Conservation (phyloP, 2,113 vertebrate genomes). For the Etia nguti region DNA sequence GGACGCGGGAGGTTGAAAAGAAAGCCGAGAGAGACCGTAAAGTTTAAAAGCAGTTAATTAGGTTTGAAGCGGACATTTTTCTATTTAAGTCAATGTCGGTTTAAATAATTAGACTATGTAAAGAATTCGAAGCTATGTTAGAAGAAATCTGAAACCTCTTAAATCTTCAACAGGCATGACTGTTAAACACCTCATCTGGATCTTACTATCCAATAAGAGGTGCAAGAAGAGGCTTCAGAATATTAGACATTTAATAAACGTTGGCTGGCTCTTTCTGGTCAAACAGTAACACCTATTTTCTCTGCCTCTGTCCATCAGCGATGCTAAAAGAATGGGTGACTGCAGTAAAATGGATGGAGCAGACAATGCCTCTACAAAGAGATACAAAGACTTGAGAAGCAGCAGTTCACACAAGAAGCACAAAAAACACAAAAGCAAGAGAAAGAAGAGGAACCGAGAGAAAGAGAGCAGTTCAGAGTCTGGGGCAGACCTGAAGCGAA, state of each 20-base stretch:
- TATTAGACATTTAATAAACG: not conserved
- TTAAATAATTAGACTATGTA: not conserved
- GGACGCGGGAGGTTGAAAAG: accelerated
- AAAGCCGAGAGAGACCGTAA: accelerated
- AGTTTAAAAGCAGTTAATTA: accelerated
- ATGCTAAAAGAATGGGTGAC: not conserved
- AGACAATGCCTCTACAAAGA: not conserved
- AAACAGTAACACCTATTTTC: not conserved
- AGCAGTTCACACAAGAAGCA: conserved; percentile 82
- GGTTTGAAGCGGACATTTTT: not conserved
- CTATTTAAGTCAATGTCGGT: not conserved
- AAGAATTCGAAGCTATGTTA: not conserved
- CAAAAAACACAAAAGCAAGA: conserved; percentile 95
- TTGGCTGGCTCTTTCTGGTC: not conserved
- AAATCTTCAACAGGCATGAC: not conserved
- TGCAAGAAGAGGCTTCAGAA: accelerated
- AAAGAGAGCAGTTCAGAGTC: conserved; percentile 74
- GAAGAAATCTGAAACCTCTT: not conserved
- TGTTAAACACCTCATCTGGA: not conserved
- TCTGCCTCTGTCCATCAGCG: not conserved
- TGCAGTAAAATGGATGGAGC: not conserved
- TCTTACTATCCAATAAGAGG: not conserved
- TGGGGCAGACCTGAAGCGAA: conserved; percentile 62
- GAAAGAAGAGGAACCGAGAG: conserved; percentile 84
- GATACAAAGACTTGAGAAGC: conserved; percentile 32